Evolutionary conservation across 2,797 vertebrate species (phyloP).

Genomic region (Microcaecilia unicolor): DNA sequence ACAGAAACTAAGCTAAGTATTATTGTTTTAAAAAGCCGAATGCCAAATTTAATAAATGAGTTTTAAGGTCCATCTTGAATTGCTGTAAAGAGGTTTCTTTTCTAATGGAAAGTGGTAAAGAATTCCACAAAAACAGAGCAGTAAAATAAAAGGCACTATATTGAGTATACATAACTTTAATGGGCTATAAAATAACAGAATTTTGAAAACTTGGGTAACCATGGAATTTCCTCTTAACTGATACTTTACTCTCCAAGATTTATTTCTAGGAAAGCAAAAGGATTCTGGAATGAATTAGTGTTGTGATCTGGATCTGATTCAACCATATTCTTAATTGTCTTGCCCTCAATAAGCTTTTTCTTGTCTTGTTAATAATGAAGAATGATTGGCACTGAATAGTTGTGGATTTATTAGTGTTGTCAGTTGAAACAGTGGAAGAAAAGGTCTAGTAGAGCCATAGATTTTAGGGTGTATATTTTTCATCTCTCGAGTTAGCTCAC

Average conservation of each 20-base stretch:
- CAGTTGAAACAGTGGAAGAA: not conserved
- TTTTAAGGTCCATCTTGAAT: no score
- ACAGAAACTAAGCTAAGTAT: no score
- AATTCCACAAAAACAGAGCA: no score
- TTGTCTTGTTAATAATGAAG: not conserved
- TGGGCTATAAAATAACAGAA: not conserved
- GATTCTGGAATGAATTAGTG: not conserved
- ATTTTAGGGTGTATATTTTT: not conserved
- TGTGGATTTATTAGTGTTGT: not conserved
- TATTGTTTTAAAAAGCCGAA: no score
- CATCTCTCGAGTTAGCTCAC: not conserved
- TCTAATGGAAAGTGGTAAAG: no score
- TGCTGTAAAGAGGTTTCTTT: no score
- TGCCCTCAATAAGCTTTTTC: not conserved
- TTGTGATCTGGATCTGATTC: not conserved
- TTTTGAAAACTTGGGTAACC: not conserved
- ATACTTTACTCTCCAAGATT: fast-evolving
- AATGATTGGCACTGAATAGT: slow-evolving; percentile 9
- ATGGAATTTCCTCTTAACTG: not conserved
- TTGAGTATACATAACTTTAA: no score
- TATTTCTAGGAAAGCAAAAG: not conserved
- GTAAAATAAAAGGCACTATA: no score
- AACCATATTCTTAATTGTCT: not conserved
- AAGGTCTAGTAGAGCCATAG: fast-evolving
- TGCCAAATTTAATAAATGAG: no score